Conservation (phyloP, 2,888 invertebrate species). For the Eilema sororculum region DNA sequence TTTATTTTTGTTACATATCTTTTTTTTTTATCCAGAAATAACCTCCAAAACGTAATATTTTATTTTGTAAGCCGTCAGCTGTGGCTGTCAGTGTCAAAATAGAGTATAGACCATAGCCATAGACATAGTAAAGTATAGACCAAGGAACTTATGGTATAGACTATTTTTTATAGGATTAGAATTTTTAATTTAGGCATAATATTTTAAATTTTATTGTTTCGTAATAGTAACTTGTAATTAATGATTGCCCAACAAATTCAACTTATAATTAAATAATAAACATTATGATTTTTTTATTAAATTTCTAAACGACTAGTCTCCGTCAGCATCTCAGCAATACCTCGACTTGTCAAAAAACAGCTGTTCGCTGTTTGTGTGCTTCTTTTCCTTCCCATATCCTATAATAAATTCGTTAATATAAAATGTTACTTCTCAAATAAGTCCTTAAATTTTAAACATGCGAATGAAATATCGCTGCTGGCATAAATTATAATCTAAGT, state of each 20-base stretch:
- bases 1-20: conserved; percentile 35
- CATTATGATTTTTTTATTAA: neutral
- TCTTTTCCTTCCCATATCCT: neutral
- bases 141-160: too few relatives aligned
- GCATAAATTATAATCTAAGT: conserved; percentile 11
- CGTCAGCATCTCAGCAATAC: neutral
- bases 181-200: too few relatives aligned
- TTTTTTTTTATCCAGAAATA: conserved; percentile 9
- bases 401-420: neutral
- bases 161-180: too few relatives aligned
- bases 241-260: too few relatives aligned
- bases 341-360: conserved; percentile 7
- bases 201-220: too few relatives aligned
- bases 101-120: too few relatives aligned
- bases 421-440: neutral
- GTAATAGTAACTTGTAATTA: too few relatives aligned
- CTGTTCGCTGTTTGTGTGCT: conserved; percentile 4
- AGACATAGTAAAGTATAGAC: too few relatives aligned
- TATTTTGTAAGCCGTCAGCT: neutral
- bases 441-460: neutral
- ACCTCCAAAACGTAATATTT: conserved; percentile 2
- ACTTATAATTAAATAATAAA: too few relatives aligned
- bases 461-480: neutral
- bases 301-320: neutral
- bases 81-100: too few relatives aligned